Base-by-base conservation (phyloP, 1,140 invertebrate genomes). In the Camponotus vicinus region DNA sequence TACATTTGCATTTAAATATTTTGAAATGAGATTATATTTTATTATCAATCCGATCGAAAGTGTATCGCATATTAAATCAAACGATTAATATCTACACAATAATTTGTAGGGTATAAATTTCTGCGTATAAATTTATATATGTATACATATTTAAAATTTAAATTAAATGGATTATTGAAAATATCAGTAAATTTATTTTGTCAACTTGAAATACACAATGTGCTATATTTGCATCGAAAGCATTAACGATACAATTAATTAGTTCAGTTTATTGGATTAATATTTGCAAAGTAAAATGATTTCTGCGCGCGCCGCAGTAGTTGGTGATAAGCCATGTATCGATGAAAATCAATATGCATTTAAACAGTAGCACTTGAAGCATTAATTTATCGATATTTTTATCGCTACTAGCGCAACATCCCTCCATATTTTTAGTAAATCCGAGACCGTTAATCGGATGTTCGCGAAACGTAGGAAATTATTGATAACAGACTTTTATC, bases 401-500 rank as follows among this genome's bases (percentile, higher is more conserved):
- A 83, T 83, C 79, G 49, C n/a, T 32, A 55, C 8, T 18, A 42
- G 21, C 21, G 9, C 57, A 83, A 73, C 40, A 37, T 37, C 55
- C 40, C 67, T 83, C 32, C 55, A 83, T 83, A 83, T 83, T 83
- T 83, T 83, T 75, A 40, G 69, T 63, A 75, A 83, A 83, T 83
- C 79, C 69, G 13, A 27, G 55, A 27, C 49, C 79, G 61, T 83
- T 73, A 73, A 73, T 63, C 69, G 55, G n/a, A 75, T 32, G 55
- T n/a, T 27, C 42, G 27, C 79, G 79, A 82, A 61, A 63, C 55
- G 55, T 61, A 75, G 55, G 79, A 73, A 73, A 83, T 83, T 83
- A 83, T 83, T 75, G 69, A 75, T 83, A 83, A 83, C 79, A 75
- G 79, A 83, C 69, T 83, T 83, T 83, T 83, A 83, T 83, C 79